Base-by-base conservation (phyloP, 2,888 invertebrate genomes). In the Zygogramma bicolorata region DNA sequence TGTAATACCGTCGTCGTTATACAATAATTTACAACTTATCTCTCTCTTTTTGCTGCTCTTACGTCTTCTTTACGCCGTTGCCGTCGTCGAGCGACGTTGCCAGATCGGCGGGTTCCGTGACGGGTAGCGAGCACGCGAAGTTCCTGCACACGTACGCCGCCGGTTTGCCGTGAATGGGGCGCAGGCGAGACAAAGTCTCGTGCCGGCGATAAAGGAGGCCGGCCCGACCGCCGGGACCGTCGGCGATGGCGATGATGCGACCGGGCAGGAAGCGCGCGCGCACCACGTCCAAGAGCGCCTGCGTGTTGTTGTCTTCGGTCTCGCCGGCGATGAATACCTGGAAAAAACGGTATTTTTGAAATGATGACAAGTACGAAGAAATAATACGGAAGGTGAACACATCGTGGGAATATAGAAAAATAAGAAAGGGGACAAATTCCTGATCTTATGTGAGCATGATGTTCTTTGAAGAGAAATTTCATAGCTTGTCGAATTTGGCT, bases 91-190 rank as follows among this genome's bases (percentile, higher is more conserved):
- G 87, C 20, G 92, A 86, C 20, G 86, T 87, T 70, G 90, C 90
- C 8, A 94, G 88, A 68, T 92, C 90, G 15, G 90, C 89, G 0
- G 92, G 90, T 65, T 91, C 91, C 0, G 92, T 92, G 59, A 94
- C 93, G 1, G 95, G 95, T 66, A 94, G 87, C 4, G 92, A 92
- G 85, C 95, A 95, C 1, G 93, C 89, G 84, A 91, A 92, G 79
- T 93, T 92, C 5, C 92, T 90, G 84, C 95, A 95, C n/a, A 95
- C 93, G 85, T 93, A 95, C 22, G 93, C 95, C 0, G 93, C 91
- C 0, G 94, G 91, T 66, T 89, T 90, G 25, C 91, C 92, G 27
- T 91, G 89, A 0, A 90, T 85, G 3, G 89, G 87, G 70, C 79
- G 79, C 62, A 87, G 74, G 62, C 90, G 90, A 68, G 88, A 85